phyloP scores from a whole-genome alignment of 2,797 vertebrate genomes.

The Myotis daubentonii region DNA sequence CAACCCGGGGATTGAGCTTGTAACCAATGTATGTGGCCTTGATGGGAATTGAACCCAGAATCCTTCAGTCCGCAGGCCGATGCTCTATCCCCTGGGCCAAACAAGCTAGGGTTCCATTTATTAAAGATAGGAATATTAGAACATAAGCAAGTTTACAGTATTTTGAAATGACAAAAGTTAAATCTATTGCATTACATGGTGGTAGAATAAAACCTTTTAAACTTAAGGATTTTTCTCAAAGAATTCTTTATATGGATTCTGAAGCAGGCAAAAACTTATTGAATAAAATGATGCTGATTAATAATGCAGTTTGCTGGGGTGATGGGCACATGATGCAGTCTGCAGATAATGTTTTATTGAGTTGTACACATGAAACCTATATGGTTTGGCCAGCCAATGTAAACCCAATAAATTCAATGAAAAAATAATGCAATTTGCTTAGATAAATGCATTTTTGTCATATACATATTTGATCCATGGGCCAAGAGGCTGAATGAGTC shows the following conservation, averaged over 20 bases:
- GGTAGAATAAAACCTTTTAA: constrained; percentile 22
- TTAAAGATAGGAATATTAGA: not conserved
- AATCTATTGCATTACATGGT: not conserved
- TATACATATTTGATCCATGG: not conserved
- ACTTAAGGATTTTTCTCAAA: not conserved
- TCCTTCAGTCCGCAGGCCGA: too few relatives aligned
- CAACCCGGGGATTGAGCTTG: too few relatives aligned
- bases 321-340: not conserved
- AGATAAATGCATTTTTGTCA: not conserved
- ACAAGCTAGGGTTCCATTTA: not conserved
- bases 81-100: too few relatives aligned
- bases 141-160: not conserved
- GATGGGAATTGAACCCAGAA: too few relatives aligned
- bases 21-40: too few relatives aligned
- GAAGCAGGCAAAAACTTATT: not conserved
- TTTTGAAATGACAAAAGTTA: not conserved
- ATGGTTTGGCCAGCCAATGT: not conserved
- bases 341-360: not conserved
- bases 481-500: not conserved
- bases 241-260: not conserved
- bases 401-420: not conserved
- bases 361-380: not conserved
- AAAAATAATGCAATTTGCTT: not conserved
- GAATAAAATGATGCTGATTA: not conserved
- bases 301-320: not conserved